A percentile compares a stretch with the other conserved stretches of the same genome.
These are phyloP conservation scores for Zosterops lateralis DNA, from an alignment of 2,113 vertebrate genomes.

Conservation along the genomic window DNA sequence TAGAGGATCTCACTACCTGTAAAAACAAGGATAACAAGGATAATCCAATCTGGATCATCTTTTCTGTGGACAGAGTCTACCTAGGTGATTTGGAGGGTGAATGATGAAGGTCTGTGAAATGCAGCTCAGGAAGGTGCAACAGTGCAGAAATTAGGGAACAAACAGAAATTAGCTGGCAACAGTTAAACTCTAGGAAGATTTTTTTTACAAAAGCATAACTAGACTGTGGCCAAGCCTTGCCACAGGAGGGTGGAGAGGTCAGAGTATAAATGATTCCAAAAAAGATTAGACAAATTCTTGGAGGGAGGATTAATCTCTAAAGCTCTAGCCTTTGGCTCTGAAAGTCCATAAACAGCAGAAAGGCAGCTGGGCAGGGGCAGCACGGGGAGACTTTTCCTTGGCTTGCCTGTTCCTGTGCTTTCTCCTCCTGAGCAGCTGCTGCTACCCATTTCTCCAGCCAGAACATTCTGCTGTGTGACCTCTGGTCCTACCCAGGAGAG, in stretches of 20 bases:
- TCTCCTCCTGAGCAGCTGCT: not conserved
- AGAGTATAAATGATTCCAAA: not conserved
- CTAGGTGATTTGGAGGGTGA: not conserved
- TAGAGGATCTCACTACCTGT: not conserved
- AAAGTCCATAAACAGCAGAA: not conserved
- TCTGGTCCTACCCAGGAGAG: not conserved
- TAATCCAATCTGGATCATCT: not conserved
- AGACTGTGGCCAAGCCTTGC: not conserved
- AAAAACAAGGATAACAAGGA: not conserved
- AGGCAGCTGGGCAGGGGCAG: not conserved
- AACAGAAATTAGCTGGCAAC: not conserved
- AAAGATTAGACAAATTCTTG: not conserved
- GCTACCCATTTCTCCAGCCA: not conserved
- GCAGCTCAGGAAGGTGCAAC: not conserved
- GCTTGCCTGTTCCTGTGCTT: not conserved
- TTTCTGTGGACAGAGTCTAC: not conserved
- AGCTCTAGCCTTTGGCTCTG: not conserved
- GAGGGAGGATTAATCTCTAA: not conserved
- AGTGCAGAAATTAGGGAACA: not conserved
- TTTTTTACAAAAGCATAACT: not conserved
- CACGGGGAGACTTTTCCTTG: not conserved
- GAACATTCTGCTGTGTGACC: not conserved
- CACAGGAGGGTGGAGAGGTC: not conserved
- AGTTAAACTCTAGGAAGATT: not conserved
- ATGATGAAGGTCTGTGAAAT: not conserved